Evolutionary conservation across 1,140 invertebrate genomes (phyloP), one percentile per base, ranked within the genome.

Genomic region (Rhyacophila brunnea): DNA sequence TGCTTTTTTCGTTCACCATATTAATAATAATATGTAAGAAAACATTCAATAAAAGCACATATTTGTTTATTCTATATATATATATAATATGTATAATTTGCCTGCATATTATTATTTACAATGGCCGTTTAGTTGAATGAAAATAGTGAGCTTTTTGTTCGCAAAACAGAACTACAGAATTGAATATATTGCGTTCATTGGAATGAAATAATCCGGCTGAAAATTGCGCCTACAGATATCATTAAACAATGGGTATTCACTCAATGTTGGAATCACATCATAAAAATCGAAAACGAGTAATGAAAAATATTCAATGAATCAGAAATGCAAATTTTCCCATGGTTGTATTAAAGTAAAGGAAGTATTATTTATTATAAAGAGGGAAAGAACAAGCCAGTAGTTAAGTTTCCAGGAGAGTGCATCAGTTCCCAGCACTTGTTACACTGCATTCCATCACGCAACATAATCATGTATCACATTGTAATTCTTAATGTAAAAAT

Each of bases 401-500:
- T 50, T 4, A 6, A 18, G 19, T 38, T 23, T 58, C 44, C 46
- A 58, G 46, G 46, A 58, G 46, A 58, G 46, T 58, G 43, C 49
- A 50, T 40, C 48, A 58, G 56, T 50, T 57, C 49, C 20, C 42
- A 50, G 48, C 48, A 51, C 32, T 50, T 58, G 35, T 50, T 58
- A 44, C 40, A 58, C 40, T 44, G 56, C 48, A 54, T 48, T 60
- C 48, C 58, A 47, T 55, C 52, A 56, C 54, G 62, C 58, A 61
- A 65, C 53, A 58, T 58, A 61, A 55, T n/a, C n/a, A n/a, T 65
- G 58, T 65, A 65, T 65, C 62, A 65, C 62, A 65, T 60, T 65
- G 54, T 65, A 65, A 65, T 60, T 46, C 58, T 65, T 60, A 65
- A 38, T 46, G 43, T 56, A 56, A 60, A 60, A 60, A 58, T 65